Evolutionary conservation across 1,140 invertebrate species (phyloP).

Genomic region (Drosophila melanogaster): DNA sequence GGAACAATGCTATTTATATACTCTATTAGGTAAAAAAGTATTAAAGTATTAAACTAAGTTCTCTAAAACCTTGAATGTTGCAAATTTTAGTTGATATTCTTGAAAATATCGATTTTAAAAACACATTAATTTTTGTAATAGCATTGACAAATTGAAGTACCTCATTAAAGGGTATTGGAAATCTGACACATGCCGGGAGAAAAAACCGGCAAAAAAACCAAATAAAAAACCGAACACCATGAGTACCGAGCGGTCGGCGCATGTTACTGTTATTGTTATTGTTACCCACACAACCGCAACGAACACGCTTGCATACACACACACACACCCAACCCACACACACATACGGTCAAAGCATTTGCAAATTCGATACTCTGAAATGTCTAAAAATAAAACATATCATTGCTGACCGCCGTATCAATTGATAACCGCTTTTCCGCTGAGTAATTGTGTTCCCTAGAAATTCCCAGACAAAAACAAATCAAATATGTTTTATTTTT

Average conservation of each 20-base stretch:
- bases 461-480: slow-evolving; percentile 7
- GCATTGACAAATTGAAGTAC: background rate
- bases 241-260: slow-evolving; percentile 31
- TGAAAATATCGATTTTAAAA: no score
- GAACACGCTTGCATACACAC: background rate
- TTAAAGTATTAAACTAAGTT: no score
- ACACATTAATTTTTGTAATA: background rate
- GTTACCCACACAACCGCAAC: slow-evolving; percentile 36
- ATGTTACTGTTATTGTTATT: slow-evolving; percentile 61
- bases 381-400: slow-evolving; percentile 61
- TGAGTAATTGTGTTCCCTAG: slow-evolving; percentile 23
- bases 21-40: no score
- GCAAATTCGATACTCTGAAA: slow-evolving; percentile 40
- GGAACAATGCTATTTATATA: background rate
- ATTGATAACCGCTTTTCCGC: slow-evolving; percentile 59
- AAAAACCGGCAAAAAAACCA: slow-evolving; percentile 55
- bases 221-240: slow-evolving; percentile 9
- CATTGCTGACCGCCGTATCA: slow-evolving; percentile 46
- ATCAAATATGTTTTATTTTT: slow-evolving; percentile 25
- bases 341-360: slow-evolving; percentile 3
- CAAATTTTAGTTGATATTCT: no score
- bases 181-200: slow-evolving; percentile 38
- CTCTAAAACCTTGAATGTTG: no score
- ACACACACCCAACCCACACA: slow-evolving; percentile 4
- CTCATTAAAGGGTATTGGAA: background rate